Evolutionary conservation across 2,797 vertebrate genomes (phyloP), one percentile per base, ranked within the genome.

Genomic region (Molossus alvarezi): DNA sequence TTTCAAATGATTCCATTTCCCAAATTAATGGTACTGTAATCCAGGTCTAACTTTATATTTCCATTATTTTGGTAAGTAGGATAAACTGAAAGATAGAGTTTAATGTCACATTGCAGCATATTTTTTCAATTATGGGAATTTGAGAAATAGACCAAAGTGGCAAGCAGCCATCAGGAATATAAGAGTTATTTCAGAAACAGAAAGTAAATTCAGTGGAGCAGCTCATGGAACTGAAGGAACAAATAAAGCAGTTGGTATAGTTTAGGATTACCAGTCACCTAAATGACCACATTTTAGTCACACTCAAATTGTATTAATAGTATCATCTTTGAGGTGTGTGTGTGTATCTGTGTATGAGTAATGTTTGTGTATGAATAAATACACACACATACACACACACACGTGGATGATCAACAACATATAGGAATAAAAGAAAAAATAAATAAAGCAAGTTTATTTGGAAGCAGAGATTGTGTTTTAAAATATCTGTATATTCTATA

Each of bases 91-190:
- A 79, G 21, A 75, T 37, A 37, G 37, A 86, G 21, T 58, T 64
- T 60, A 51, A 95, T 45, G 41, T 83, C 83, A 86, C 21, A 60
- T 7, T 45, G 21, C 1, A 6, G 9, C 29, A 27, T 75, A 75
- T 25, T 79, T 84, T 90, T 95, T 48, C 55, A 87, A 25, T 76
- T 75, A 48, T 5, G 5, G 14, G 18, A 81, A 94, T 88, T 92
- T 21, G 25, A 18, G 18, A 86, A 95, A 83, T n/a, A 90, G n/a
- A 81, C 0, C 45, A 79, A 33, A 71, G 21, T 37, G 5, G 5
- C 51, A 85, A 77, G 2, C n/a, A 92, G 29, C 18, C 20, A 41
- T 71, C 15, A 53, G 69, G 10, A 77, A 88, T 33, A 53, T 58
- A 88, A 48, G 17, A 85, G 5, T 55, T 75, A 60, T 62, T 94